A percentile compares a stretch with the other conserved stretches of the same genome.
Conservation (phyloP, 2,113 vertebrate species). For the Phrynosoma blainvillii region DNA sequence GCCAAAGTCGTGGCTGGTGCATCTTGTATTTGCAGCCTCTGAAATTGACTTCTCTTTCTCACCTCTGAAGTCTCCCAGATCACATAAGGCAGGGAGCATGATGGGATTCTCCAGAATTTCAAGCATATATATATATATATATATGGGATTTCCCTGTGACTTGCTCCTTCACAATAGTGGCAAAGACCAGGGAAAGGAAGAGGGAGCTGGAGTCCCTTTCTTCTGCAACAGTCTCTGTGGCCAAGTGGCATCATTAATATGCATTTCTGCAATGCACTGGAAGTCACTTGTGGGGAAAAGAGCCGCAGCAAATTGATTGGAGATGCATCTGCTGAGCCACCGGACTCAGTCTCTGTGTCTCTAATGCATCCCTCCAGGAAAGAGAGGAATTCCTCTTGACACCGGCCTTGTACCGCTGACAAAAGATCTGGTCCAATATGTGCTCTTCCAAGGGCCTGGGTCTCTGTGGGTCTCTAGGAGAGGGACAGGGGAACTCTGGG, state of each 20-base stretch:
- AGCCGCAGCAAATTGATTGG: conserved; percentile 47
- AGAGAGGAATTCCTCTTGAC: conserved; percentile 66
- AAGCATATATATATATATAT: not conserved
- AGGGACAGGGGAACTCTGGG: not conserved
- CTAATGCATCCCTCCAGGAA: conserved; percentile 6
- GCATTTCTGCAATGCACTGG: conserved; percentile 1
- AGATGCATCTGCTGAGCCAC: conserved; percentile 36
- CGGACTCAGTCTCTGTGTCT: not conserved
- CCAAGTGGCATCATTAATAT: conserved; percentile 22
- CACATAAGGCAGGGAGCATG: accelerated
- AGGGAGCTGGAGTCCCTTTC: accelerated
- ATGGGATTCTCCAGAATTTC: accelerated
- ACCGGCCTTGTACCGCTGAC: conserved; percentile 61
- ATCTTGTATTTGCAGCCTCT: not conserved
- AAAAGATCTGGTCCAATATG: not conserved
- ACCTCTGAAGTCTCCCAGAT: not conserved
- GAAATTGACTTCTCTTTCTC: not conserved
- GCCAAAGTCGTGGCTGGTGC: no score
- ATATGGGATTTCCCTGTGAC: not conserved
- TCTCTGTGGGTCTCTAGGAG: no score
- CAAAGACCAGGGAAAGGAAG: not conserved
- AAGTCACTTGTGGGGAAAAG: conserved; percentile 27
- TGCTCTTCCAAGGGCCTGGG: not conserved
- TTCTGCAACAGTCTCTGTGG: not conserved
- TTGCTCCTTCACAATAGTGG: accelerated